Base-by-base conservation (phyloP, 2,888 invertebrate species). In the Andrena fulva region DNA sequence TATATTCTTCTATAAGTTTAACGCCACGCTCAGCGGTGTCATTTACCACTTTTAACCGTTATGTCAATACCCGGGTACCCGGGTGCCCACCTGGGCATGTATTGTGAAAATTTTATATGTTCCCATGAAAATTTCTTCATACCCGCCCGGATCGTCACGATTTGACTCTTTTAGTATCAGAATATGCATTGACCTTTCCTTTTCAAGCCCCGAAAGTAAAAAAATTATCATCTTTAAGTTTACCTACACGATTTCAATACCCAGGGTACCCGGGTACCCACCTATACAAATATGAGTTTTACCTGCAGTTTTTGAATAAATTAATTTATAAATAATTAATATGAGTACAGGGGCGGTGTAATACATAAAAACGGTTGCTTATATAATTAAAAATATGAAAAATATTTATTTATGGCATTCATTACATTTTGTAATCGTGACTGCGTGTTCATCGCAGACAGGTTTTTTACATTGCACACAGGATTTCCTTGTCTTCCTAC, bases 341-440 rank as follows among this genome's bases (percentile, higher is more conserved):
- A 52, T 52, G 7, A 6, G 6, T 52, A 52, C 2, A 7, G 20
- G n/a, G 52, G 2, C 2, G 10, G 10, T 10, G 0, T 10, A 35
- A 35, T 35, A 35, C 0, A 35, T 35, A 10, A 35, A 52, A 52
- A n/a, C 20, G 52, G 6, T 52, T n/a, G 6, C n/a, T n/a, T 52
- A 52, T n/a, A 52, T 52, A 52, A n/a, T 52, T 52, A 52, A 52
- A 52, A n/a, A 52, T 52, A 52, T n/a, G n/a, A 52, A 52, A 52
- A 52, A n/a, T 52, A 52, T 52, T 52, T 52, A 20, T 52, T 52
- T 52, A n/a, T 52, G 10, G 10, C 35, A 35, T 35, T 35, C 10
- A 0, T 0, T n/a, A 52, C 52, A 52, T 52, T 52, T 52, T 52
- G 52, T 10, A 35, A 35, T 10, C 2, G 50, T 50, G 1, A 50